A percentile compares a stretch with the other conserved stretches of the same genome.
These are phyloP conservation scores for Arnoldichthys spilopterus DNA, from an alignment of 2,797 vertebrate genomes.

Conservation along the genomic window DNA sequence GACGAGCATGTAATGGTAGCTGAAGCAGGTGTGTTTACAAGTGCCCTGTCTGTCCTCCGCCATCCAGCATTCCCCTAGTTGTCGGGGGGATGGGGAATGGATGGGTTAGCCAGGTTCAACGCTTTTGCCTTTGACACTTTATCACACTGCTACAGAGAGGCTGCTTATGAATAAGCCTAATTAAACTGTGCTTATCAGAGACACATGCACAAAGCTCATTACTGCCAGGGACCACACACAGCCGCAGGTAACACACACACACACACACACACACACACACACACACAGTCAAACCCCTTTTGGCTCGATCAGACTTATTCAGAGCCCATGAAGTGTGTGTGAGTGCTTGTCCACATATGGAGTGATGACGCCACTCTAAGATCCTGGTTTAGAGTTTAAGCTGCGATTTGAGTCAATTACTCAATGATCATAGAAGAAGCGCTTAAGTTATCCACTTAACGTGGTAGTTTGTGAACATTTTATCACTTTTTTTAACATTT, in stretches of 20 bases:
- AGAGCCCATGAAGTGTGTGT: conserved; percentile 18
- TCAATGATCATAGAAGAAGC: background rate
- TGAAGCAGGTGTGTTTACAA: conserved; percentile 40
- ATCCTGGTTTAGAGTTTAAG: background rate
- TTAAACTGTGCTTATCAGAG: conserved; percentile 79
- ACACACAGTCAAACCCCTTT: conserved; percentile 2
- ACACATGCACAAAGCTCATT: conserved; percentile 81
- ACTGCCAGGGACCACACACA: conserved; percentile 74
- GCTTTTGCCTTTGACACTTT: conserved; percentile 64
- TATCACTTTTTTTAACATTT: no score
- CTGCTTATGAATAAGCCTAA: conserved; percentile 84
- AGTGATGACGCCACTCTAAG: background rate
- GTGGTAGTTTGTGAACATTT: no score
- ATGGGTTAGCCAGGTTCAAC: conserved; percentile 7
- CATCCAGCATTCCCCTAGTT: background rate
- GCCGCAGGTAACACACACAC: conserved; percentile 75
- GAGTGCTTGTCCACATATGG: background rate
- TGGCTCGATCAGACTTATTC: background rate
- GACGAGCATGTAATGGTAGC: background rate
- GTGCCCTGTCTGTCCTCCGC: conserved; percentile 16
- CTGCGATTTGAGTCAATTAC: background rate
- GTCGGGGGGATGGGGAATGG: background rate
- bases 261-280: background rate
- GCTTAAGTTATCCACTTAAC: background rate
- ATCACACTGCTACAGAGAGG: conserved; percentile 81